Conservation (phyloP, 2,888 invertebrate genomes). For the Arrhopalites spinosus region DNA sequence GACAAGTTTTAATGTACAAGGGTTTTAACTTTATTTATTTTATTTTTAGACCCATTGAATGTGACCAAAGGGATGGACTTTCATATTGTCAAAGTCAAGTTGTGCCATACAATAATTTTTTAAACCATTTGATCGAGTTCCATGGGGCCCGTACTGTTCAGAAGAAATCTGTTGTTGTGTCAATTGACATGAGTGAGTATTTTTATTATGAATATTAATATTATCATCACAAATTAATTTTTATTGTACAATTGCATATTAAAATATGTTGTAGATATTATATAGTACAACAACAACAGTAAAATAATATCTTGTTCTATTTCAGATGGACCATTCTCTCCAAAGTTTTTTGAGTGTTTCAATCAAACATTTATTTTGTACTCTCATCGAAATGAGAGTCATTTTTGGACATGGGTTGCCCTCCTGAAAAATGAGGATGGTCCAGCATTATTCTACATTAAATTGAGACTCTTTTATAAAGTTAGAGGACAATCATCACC, state of each 20-base stretch:
- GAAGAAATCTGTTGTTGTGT: background rate
- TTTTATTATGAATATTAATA: too few species aligned
- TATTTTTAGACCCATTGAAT: conserved; percentile 26
- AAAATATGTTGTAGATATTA: too few species aligned
- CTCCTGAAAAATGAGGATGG: background rate
- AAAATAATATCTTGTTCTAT: too few species aligned
- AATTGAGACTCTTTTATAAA: background rate
- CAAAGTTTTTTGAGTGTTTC: conserved; percentile 7
- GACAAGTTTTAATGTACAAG: background rate
- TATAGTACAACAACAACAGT: too few species aligned
- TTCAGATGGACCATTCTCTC: background rate
- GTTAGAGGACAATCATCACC: background rate
- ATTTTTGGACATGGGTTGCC: conserved; percentile 25
- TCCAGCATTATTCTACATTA: background rate
- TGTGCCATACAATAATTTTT: conserved; percentile 9
- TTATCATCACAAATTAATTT: too few species aligned
- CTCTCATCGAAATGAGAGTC: background rate
- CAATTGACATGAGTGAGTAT: background rate
- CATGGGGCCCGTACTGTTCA: background rate
- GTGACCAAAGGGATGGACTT: conserved; percentile 14
- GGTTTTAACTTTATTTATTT: background rate
- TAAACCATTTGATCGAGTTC: conserved; percentile 23
- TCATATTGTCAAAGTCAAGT: conserved; percentile 1
- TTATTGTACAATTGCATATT: too few species aligned
- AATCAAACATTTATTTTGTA: background rate